Base-by-base conservation (phyloP, 2,113 vertebrate species). In the Phasianus colchicus region DNA sequence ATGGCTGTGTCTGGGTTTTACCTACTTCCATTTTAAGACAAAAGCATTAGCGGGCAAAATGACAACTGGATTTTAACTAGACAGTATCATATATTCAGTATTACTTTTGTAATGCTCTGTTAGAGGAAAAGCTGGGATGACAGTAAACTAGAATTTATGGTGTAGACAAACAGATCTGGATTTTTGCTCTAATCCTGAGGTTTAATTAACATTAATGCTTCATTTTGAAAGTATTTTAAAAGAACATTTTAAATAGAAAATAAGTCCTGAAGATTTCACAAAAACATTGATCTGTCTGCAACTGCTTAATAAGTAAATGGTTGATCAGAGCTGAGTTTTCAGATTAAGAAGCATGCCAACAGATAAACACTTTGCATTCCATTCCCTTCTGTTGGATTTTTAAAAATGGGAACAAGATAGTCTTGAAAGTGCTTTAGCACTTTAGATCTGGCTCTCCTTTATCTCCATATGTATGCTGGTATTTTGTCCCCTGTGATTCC, bases 361-460 rank as follows among this genome's bases (percentile, higher is more conserved):
- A 91, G 91, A 93, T 75, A 83, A 86, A 78, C 47, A 60, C 57
- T 78, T 93, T 55, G 13, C 83, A 82, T 86, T 96, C 74, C 88
- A 74, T 94, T 93, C 88, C 81, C 70, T 92, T 89, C 86, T 83
- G 63, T 52, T 90, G 64, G 83, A 64, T 91, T 38, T 91, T 95
- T 77, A 93, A 87, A 91, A 90, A 94, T 93, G 84, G 83, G 92
- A 96, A 95, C 92, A 76, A 85, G 88, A 95, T 90, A 86, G 83
- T 92, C 36, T 73, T 86, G 72, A 89, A 88, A 92, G 86, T 93
- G 75, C 83, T 61, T 91, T 73, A 65, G 73, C 72, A 54, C 81
- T 95, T 88, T 36, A 78, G 76, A 93, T 72, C 81, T 96, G 90
- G 83, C 78, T 89, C 42, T 24, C 45, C 34, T 86, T 0, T 93